Conservation (phyloP, 2,113 vertebrate species). For the Cercopithecus mona region DNA sequence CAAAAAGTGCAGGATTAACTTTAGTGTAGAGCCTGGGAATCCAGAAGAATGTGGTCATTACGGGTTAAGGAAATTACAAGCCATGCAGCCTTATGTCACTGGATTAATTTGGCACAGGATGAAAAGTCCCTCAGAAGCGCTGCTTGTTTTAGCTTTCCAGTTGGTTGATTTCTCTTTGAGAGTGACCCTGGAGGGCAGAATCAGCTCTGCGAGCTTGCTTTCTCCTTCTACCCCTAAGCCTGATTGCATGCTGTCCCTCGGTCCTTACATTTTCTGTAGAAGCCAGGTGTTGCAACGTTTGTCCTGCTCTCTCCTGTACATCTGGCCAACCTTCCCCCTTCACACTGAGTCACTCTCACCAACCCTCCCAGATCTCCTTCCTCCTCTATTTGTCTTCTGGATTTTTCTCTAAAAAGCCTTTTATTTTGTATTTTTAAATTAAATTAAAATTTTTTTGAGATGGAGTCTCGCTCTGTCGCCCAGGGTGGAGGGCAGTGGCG, state of each 20-base stretch:
- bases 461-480: too few relatives aligned
- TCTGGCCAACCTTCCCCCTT: fast-evolving
- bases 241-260: background rate
- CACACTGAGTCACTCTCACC: background rate
- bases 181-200: background rate
- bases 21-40: background rate
- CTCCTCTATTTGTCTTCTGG: background rate
- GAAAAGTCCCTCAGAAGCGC: background rate
- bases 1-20: background rate
- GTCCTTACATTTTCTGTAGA: background rate
- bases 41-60: background rate
- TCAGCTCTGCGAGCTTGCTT: background rate
- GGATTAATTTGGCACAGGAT: background rate
- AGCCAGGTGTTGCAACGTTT: background rate
- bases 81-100: background rate
- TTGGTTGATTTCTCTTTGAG: constrained; percentile 20
- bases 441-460: too few relatives aligned
- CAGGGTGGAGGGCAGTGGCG: too few relatives aligned
- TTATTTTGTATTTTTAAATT: background rate
- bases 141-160: background rate
- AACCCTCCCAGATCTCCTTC: background rate
- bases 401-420: background rate
- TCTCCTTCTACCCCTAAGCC: background rate
- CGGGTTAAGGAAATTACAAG: background rate
- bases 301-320: too few relatives aligned